These are phyloP conservation scores for Acanthiza pusilla DNA, from an alignment of 2,797 vertebrate genomes.

Conservation along the genomic window DNA sequence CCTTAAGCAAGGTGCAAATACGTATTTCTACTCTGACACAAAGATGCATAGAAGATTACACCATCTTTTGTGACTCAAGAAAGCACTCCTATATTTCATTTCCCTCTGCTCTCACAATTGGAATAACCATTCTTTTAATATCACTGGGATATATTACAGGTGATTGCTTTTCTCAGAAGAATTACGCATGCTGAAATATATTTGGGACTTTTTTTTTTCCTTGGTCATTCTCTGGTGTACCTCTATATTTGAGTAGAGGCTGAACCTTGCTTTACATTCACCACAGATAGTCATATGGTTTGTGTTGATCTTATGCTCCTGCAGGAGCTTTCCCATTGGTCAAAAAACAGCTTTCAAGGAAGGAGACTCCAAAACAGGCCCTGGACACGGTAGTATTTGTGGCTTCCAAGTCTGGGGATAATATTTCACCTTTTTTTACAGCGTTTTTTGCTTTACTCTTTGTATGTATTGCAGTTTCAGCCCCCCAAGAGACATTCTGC, in stretches of 20 bases:
- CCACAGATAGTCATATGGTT: fast-evolving
- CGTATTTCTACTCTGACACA: neutral
- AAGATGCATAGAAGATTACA: neutral
- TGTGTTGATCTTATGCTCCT: neutral
- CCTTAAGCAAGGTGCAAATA: neutral
- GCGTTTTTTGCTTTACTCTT: slow-evolving; percentile 14
- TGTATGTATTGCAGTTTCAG: neutral
- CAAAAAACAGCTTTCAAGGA: neutral
- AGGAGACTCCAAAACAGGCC: neutral
- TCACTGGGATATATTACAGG: neutral
- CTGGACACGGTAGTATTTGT: neutral
- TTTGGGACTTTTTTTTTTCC: neutral
- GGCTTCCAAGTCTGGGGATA: neutral
- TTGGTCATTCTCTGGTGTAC: neutral
- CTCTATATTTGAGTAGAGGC: neutral
- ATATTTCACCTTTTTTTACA: neutral
- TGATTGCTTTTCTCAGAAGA: neutral
- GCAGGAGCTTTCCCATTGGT: neutral
- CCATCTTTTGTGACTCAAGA: neutral
- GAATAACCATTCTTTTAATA: neutral
- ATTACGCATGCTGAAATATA: neutral
- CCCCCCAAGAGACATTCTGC: slow-evolving; percentile 68
- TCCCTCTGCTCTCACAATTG: neutral
- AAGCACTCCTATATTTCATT: neutral
- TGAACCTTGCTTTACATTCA: neutral